Percentiles rank a stretch among this genome's conserved stretches.
Evolutionary conservation across 64 coral and sea anemone genomes (phyloP).

Genomic region (Cladopsammia gracilis): DNA sequence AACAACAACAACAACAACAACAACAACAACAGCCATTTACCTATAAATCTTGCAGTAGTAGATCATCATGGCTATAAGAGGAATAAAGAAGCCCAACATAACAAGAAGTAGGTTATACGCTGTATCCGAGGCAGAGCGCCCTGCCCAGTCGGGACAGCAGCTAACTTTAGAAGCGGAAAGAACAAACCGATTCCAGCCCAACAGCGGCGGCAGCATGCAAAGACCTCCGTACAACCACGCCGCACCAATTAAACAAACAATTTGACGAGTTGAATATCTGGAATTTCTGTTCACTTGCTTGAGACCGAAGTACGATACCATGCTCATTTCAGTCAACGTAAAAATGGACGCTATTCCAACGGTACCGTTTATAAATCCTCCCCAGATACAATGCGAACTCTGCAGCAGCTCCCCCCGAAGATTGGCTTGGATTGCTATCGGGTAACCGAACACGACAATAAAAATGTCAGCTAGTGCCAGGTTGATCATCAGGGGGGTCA

Average conservation of each 20-base stretch:
- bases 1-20: too few relatives aligned
- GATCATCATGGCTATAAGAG: slow-evolving; percentile 27
- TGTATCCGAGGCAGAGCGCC: not conserved
- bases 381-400: slow-evolving; percentile 54
- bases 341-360: slow-evolving; percentile 70
- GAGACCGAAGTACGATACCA: slow-evolving; percentile 18
- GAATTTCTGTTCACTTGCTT: not conserved
- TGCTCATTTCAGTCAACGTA: slow-evolving; percentile 61
- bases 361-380: slow-evolving; percentile 65
- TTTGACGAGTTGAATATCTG: not conserved
- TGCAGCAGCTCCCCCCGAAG: not conserved
- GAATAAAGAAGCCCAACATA: slow-evolving; percentile 60
- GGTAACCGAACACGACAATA: slow-evolving; percentile 78
- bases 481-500: slow-evolving; percentile 76
- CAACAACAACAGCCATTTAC: slow-evolving; percentile 30
- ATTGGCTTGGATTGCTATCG: slow-evolving; percentile 59
- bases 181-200: slow-evolving; percentile 77
- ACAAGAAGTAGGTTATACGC: slow-evolving; percentile 71
- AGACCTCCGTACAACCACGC: slow-evolving; percentile 63
- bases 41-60: slow-evolving; percentile 74
- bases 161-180: slow-evolving; percentile 63
- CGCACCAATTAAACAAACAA: slow-evolving; percentile 2
- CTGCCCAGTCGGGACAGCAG: slow-evolving; percentile 74
- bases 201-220: slow-evolving; percentile 60
- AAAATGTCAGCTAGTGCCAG: slow-evolving; percentile 63